phyloP scores from a whole-genome alignment of 2,113 vertebrate species.

The Promerops cafer region DNA sequence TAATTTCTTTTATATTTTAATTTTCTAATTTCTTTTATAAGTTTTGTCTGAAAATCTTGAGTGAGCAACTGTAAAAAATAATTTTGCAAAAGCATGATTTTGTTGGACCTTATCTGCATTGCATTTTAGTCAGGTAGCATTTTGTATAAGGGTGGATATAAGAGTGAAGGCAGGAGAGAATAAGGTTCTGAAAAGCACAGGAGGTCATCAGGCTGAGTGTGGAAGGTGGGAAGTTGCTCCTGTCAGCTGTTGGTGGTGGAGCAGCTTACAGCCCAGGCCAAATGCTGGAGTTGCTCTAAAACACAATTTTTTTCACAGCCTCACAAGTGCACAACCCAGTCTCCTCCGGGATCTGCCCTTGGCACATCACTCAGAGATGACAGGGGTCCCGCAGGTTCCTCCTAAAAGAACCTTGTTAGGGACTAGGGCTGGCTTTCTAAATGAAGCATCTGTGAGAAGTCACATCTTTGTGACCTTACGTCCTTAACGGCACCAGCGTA shows the following conservation, averaged over 20 bases:
- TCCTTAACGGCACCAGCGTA: background rate
- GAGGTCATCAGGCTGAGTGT: background rate
- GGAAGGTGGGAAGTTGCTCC: background rate
- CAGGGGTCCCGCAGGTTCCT: background rate
- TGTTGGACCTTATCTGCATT: accelerated
- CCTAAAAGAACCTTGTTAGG: background rate
- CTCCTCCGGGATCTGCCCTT: background rate
- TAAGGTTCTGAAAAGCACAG: background rate
- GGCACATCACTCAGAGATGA: accelerated
- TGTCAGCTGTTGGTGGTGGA: background rate
- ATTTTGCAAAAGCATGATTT: background rate
- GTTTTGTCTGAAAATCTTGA: background rate
- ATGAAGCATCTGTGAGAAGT: background rate
- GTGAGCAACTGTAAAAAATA: background rate
- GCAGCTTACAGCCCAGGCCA: background rate
- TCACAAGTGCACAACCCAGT: background rate
- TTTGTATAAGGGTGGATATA: background rate
- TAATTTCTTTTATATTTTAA: background rate
- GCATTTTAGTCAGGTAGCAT: background rate
- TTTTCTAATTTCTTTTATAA: background rate
- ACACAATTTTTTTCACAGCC: background rate
- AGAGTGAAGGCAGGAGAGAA: background rate
- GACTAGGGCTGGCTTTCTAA: background rate
- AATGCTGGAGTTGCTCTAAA: background rate
- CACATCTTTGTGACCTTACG: background rate